Evolutionary conservation across 2,888 invertebrate species (phyloP).

Genomic region (Sisyra nigra): DNA sequence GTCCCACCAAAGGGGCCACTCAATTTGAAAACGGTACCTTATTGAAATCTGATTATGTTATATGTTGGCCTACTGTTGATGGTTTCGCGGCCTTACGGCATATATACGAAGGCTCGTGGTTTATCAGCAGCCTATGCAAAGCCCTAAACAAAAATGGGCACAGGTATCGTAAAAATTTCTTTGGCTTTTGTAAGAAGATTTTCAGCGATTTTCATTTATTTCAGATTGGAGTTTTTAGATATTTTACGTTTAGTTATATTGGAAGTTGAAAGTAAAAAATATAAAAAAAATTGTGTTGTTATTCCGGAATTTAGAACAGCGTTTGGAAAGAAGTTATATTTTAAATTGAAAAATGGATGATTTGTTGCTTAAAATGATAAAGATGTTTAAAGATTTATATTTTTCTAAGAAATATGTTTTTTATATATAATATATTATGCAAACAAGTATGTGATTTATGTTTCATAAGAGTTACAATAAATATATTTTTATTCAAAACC

Average conservation of each 20-base stretch:
- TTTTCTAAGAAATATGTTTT: no score
- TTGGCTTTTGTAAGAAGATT: background rate
- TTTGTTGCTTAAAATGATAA: no score
- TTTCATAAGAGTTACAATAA: no score
- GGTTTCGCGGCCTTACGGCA: slow-evolving; percentile 23
- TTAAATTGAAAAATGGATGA: background rate
- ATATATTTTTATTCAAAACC: no score
- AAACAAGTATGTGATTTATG: no score
- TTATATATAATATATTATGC: no score
- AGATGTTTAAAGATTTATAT: no score
- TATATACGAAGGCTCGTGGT: slow-evolving; percentile 22
- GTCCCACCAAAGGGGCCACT: no score
- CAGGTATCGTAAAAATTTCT: slow-evolving; percentile 14
- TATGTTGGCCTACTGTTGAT: slow-evolving; percentile 23
- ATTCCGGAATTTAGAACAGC: slow-evolving; percentile 6
- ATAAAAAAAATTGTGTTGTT: slow-evolving; percentile 5
- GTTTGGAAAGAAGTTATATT: slow-evolving; percentile 7
- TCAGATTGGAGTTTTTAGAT: slow-evolving; percentile 7
- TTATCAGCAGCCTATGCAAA: slow-evolving; percentile 23
- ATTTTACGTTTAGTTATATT: slow-evolving; percentile 4
- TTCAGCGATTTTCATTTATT: slow-evolving; percentile 5
- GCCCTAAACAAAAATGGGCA: slow-evolving; percentile 15
- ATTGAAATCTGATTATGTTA: no score
- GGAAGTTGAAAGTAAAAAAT: slow-evolving; percentile 4
- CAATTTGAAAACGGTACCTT: no score